Evolutionary conservation across 2,113 vertebrate genomes (phyloP), one percentile per base, ranked within the genome.

Genomic region (Cavia porcellus): DNA sequence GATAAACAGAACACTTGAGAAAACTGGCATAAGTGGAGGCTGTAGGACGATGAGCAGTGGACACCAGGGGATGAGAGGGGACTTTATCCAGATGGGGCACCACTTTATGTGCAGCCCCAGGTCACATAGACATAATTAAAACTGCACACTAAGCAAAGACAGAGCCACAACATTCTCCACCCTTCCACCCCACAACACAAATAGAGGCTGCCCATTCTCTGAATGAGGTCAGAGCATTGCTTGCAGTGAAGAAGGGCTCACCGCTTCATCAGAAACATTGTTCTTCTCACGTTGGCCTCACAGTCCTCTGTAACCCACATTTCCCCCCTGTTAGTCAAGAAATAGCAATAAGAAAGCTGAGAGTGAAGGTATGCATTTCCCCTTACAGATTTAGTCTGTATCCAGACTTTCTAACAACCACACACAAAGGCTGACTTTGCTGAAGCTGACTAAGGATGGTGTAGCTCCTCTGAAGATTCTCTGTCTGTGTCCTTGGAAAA

Each of bases 91-190:
- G 38, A 25, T 10, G 1, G 77, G 32, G 7, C 25, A 64, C 25
- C 77, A 72, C 35, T 90, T 94, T 95, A 35, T 74, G 55, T 90
- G 86, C 80, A 84, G 92, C 89, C 25, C 25, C 0, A 6, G 95
- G 32, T 38, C 50, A 50, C 50, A 68, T 86, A 86, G 59, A 96
- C 81, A 50, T 32, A 85, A 86, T 55, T 70, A 92, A 91, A 92
- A 93, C 50, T 81, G 8, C 83, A 93, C 64, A 42, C 70, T 62
- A 22, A 66, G 28, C 55, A 70, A 25, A 75, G 64, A 80, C 61
- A 84, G 68, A 94, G 24, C 19, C 66, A 45, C 75, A 55, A 19
- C 91, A 55, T 92, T 66, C 42, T 74, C 84, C 42, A 68, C 70
- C 62, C 68, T 86, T 93, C 50, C 22, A 72, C 66, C 57, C 59